Conservation (phyloP, 2,888 invertebrate genomes). For the Torymus auratus region DNA sequence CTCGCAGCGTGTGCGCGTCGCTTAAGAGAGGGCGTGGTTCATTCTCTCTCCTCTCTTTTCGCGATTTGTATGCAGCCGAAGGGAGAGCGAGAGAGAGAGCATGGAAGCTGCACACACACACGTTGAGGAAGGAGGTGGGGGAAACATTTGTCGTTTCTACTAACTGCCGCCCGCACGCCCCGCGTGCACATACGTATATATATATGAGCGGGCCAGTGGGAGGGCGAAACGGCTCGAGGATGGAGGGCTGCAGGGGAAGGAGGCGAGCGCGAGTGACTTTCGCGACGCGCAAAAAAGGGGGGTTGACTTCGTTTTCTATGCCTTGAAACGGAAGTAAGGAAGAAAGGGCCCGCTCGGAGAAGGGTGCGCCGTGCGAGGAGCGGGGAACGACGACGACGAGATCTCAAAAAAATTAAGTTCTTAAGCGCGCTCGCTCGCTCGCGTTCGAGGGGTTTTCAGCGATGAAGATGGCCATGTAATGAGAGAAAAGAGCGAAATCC, state of each 20-base stretch:
- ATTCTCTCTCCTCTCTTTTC: conserved; percentile 26
- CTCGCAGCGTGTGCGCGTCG: not conserved
- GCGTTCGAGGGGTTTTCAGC: conserved; percentile 44
- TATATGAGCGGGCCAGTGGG: not conserved
- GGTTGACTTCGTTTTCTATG: conserved; percentile 12
- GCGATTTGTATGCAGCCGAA: conserved; percentile 62
- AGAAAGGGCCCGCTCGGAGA: not conserved
- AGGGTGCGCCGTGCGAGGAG: conserved; percentile 42
- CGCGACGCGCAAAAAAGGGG: not conserved
- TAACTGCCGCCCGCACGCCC: conserved; percentile 6
- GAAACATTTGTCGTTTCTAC: conserved; percentile 22
- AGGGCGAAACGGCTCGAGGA: not conserved
- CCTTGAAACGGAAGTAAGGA: not conserved
- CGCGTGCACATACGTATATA: not conserved
- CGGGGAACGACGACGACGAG: conserved; percentile 59
- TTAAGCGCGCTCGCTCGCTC: conserved; percentile 22
- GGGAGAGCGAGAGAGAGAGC: conserved; percentile 9
- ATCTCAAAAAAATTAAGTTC: conserved; percentile 53
- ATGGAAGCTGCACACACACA: not conserved
- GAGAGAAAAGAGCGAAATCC: conserved; percentile 49
- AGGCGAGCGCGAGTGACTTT: too few relatives aligned
- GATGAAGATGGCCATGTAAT: conserved; percentile 53
- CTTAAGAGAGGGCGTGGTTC: conserved; percentile 74
- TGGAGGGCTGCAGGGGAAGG: not conserved
- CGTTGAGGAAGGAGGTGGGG: not conserved